phyloP scores from a whole-genome alignment of 2,113 vertebrate species.

The Hystrix brachyura region DNA sequence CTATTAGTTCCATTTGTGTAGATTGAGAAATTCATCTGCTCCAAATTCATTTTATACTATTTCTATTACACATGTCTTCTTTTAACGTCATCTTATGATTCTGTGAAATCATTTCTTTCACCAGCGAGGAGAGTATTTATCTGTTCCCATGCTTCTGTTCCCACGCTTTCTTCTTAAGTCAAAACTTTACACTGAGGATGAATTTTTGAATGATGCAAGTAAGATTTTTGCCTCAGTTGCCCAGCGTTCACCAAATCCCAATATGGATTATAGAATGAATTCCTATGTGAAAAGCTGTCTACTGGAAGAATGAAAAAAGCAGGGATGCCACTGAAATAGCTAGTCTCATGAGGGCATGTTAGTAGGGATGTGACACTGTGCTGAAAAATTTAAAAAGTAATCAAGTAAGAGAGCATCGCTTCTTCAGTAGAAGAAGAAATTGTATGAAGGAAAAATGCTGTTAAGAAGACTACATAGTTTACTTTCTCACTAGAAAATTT shows the following conservation, averaged over 20 bases:
- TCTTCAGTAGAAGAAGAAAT: neutral
- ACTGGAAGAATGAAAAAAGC: neutral
- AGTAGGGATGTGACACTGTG: neutral
- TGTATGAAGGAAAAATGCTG: neutral
- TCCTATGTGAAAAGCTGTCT: neutral
- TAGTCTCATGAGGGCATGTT: neutral
- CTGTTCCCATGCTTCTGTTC: constrained; percentile 1
- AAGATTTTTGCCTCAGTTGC: neutral
- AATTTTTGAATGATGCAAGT: constrained; percentile 29
- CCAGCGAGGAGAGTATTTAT: neutral
- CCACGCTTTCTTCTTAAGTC: neutral
- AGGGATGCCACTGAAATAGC: neutral
- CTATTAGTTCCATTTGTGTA: neutral
- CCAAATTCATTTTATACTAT: constrained; percentile 16
- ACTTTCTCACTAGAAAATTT: neutral
- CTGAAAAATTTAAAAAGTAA: constrained; percentile 7
- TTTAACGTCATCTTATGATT: neutral
- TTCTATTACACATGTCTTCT: constrained; percentile 3
- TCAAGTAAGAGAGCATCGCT: neutral
- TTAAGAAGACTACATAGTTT: constrained; percentile 18
- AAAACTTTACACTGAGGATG: constrained; percentile 16
- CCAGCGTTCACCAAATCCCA: neutral
- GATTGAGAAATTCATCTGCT: constrained; percentile 9
- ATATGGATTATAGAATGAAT: neutral
- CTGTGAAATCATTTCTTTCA: neutral